Percentiles rank a stretch among this genome's conserved stretches.
Conservation (phyloP, 2,888 invertebrate genomes). For the Cryptophagus acutangulus region DNA sequence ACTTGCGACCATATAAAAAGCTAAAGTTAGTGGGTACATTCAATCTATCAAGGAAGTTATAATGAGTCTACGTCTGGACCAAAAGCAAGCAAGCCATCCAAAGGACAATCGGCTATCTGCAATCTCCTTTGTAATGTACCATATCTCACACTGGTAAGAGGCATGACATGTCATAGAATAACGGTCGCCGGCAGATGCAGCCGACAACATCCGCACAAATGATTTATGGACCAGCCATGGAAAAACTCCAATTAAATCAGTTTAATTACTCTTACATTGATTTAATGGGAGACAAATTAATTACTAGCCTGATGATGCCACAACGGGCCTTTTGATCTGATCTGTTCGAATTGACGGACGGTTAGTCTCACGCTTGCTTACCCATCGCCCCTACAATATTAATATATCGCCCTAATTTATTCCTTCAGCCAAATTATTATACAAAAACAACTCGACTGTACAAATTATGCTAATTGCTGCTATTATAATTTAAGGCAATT, state of each 20-base stretch:
- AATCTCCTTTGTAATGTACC: slow-evolving; percentile 28
- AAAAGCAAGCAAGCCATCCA: slow-evolving; percentile 15
- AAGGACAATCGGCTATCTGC: slow-evolving; percentile 28
- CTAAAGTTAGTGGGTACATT: slow-evolving; percentile 20
- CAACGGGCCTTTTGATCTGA: no score
- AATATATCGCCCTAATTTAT: no score
- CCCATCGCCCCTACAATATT: no score
- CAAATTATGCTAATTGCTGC: no score
- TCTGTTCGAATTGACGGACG: no score
- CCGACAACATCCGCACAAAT: slow-evolving; percentile 23
- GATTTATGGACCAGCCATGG: slow-evolving; percentile 25
- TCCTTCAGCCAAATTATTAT: no score
- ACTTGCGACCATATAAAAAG: slow-evolving; percentile 16
- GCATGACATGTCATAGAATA: slow-evolving; percentile 27
- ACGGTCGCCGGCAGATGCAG: slow-evolving; percentile 26
- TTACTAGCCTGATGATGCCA: slow-evolving; percentile 25
- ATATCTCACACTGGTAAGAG: slow-evolving; percentile 24
- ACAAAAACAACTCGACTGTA: no score
- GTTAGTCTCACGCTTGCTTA: no score
- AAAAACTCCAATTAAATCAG: slow-evolving; percentile 33
- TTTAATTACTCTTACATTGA: slow-evolving; percentile 27
- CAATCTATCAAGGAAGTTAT: slow-evolving; percentile 29
- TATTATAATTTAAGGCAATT: no score
- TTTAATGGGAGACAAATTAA: slow-evolving; percentile 31
- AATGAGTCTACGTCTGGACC: slow-evolving; percentile 30